Conservation (phyloP, 2,797 vertebrate species). For the Dipus sagitta region DNA sequence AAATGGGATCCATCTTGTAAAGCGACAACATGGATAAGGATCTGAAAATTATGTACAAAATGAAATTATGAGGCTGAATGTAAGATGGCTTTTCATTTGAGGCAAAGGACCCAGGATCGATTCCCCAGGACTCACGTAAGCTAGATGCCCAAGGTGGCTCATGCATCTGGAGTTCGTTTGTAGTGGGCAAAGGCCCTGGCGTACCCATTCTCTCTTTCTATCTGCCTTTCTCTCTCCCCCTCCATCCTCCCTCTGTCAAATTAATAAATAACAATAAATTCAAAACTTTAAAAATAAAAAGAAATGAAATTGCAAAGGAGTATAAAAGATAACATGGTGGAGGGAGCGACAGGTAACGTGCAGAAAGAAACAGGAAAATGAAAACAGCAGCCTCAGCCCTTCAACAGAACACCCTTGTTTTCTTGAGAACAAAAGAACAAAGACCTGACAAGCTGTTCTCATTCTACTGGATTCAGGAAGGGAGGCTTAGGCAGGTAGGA, state of each 20-base stretch:
- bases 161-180: too few species aligned
- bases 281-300: too few species aligned
- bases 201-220: too few species aligned
- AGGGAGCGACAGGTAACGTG: neutral
- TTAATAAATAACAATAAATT: neutral
- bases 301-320: neutral
- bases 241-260: too few species aligned
- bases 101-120: too few species aligned
- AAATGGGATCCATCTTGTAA: neutral
- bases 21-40: neutral
- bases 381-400: neutral
- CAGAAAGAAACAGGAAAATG: neutral
- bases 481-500: neutral
- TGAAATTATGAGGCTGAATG: neutral
- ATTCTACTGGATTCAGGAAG: neutral
- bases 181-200: too few species aligned
- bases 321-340: neutral
- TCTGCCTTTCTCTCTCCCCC: too few species aligned
- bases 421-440: slow-evolving; percentile 29
- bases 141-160: too few species aligned
- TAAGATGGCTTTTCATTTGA: too few species aligned
- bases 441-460: neutral
- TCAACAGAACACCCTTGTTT: neutral
- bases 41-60: neutral
- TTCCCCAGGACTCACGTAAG: too few species aligned